Percentiles rank a stretch among this genome's conserved stretches.
Evolutionary conservation across 2,888 invertebrate species (phyloP).

Genomic region (Lithosia quadra): DNA sequence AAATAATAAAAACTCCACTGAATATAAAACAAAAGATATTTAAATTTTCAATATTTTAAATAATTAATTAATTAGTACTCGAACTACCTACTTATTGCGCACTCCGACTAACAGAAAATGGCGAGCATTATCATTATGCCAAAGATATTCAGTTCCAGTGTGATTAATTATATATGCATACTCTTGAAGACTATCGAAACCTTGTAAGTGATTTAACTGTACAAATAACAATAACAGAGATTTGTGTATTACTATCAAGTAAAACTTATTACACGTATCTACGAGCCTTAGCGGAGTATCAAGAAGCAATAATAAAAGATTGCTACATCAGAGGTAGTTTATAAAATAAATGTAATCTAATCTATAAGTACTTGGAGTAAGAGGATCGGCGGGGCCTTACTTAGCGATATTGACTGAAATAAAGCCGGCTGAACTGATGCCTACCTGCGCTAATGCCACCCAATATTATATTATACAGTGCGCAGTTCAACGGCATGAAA

Average conservation of each 20-base stretch:
- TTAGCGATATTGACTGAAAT: not conserved
- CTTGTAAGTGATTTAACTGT: too few species aligned
- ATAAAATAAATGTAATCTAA: constrained; percentile 8
- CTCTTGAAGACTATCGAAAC: too few species aligned
- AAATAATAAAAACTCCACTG: too few species aligned
- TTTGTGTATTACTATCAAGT: not conserved
- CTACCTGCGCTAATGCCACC: not conserved
- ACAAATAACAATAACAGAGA: too few species aligned
- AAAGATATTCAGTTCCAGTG: too few species aligned
- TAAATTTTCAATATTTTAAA: too few species aligned
- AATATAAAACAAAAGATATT: too few species aligned
- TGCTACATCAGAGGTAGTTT: not conserved
- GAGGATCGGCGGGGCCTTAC: not conserved
- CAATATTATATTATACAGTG: not conserved
- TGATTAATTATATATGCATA: too few species aligned
- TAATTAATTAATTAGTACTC: too few species aligned
- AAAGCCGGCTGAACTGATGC: not conserved
- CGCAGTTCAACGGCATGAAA: not conserved
- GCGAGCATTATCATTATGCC: too few species aligned
- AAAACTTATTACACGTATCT: not conserved
- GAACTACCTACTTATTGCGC: too few species aligned
- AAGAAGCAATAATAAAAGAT: constrained; percentile 9
- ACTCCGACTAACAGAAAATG: too few species aligned
- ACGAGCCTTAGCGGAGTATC: not conserved
- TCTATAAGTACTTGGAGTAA: not conserved